A percentile compares a stretch with the other conserved stretches of the same genome.
These are phyloP conservation scores for Dreissena rostriformis DNA, from an alignment of 1,140 invertebrate genomes.

Conservation along the genomic window DNA sequence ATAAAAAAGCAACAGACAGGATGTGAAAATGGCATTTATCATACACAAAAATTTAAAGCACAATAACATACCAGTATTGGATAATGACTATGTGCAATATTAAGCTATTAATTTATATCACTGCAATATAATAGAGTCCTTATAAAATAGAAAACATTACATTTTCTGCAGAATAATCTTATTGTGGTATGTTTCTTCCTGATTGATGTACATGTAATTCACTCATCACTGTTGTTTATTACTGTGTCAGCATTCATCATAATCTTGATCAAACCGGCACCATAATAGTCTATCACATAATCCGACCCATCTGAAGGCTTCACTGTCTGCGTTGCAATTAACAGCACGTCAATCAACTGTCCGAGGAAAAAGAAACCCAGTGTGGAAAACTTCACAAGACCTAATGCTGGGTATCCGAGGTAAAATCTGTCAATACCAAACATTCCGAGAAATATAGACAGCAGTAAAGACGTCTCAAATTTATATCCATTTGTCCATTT, in stretches of 20 bases:
- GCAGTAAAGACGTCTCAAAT: constrained; percentile 93
- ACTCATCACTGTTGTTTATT: constrained; percentile 56
- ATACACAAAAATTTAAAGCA: no score
- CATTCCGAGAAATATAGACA: constrained; percentile 97
- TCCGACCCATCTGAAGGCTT: constrained; percentile 98
- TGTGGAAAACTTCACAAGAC: constrained; percentile 96
- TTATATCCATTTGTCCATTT: constrained; percentile 90
- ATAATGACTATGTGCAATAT: no score
- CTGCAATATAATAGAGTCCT: no score
- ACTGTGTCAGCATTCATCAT: constrained; percentile 88
- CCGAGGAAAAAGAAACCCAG: constrained; percentile 98
- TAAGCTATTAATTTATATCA: no score
- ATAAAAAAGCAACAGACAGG: no score
- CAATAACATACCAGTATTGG: no score
- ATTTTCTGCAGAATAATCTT: no score
- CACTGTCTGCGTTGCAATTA: constrained; percentile 95
- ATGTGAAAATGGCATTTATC: no score
- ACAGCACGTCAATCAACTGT: constrained; percentile 96
- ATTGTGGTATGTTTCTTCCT: no score
- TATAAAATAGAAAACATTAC: no score
- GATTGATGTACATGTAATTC: no score
- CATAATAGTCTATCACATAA: constrained; percentile 97
- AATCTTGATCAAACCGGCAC: constrained; percentile 89
- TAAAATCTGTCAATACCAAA: constrained; percentile 99
- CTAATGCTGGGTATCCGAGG: constrained; percentile 96